Base-by-base conservation (phyloP, 1,140 invertebrate genomes). In the Drosophila chauvacae region DNA sequence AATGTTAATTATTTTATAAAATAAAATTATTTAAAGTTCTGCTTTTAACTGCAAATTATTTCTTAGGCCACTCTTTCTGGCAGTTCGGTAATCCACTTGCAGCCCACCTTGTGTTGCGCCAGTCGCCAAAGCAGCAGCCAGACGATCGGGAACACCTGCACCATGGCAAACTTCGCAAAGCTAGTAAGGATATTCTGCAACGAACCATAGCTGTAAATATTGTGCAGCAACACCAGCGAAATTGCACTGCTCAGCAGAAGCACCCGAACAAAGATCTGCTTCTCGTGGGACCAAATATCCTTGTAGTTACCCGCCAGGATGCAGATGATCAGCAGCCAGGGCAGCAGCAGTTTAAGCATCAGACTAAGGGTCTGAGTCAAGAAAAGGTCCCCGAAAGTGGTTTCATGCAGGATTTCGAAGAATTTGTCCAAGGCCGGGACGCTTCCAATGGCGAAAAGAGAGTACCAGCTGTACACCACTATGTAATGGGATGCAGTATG, bases 381-480 rank as follows among this genome's bases (percentile, higher is more conserved):
- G 3, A 23, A 0, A 3, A 51, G 30, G 37, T 70, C 41, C 2
- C 82, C 82, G 16, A 82, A 71, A 11, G 48, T 48, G 7, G 62
- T 55, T 23, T 72, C 68, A 16, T 73, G 45, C 1, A 51, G 11
- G 23, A 73, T 56, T 4, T 73, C 68, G 6, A 37, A 33, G 30
- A 48, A 68, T 7, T 45, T 28, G 10, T 48, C 30, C 3, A 87
- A 11, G 11, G 45, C 65, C 2, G 68, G 59, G 9, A 83, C 7
- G 16, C 66, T 62, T 7, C 84, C 80, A 16, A 87, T 55, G 5
- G 53, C 63, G 18, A 72, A 76, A 1, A 88, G 42, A 1, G 82
- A 75, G 45, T 69, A 82, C 45, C 50, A 72, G 45, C 70, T 79
- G 41, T 87, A 86, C 3, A 87, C 10, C 4, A 87, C 3, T 5